Percentiles rank a stretch among this genome's conserved stretches.
Evolutionary conservation across 2,888 invertebrate genomes (phyloP).

Genomic region (Lithophane semibrunnea): DNA sequence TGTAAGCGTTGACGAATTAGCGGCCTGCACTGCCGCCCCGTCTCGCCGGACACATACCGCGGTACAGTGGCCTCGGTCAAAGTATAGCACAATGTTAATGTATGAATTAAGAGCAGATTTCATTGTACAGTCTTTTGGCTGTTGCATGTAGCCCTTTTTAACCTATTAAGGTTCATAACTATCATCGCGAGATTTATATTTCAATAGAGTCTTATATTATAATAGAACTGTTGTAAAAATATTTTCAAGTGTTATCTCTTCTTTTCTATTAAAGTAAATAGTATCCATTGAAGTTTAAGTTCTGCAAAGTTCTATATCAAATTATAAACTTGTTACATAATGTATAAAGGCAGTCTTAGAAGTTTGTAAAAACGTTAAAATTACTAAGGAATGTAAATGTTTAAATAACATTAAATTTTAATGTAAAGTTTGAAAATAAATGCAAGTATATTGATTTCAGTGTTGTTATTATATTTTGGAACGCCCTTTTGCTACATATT

Average conservation of each 20-base stretch:
- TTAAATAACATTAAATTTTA: slow-evolving; percentile 70
- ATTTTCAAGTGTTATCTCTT: background rate
- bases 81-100: background rate
- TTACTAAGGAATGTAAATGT: slow-evolving; percentile 69
- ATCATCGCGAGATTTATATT: background rate
- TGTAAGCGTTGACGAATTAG: too few relatives aligned
- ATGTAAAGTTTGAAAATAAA: slow-evolving; percentile 74
- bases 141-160: background rate
- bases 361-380: slow-evolving; percentile 67
- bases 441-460: slow-evolving; percentile 63
- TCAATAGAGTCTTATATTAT: background rate
- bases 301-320: slow-evolving; percentile 62
- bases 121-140: background rate
- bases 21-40: too few relatives aligned
- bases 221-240: slow-evolving; percentile 15
- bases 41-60: background rate
- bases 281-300: background rate
- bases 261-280: background rate
- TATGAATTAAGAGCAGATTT: background rate
- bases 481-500: background rate
- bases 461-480: slow-evolving; percentile 53
- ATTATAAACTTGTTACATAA: slow-evolving; percentile 56
- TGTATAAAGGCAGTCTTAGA: slow-evolving; percentile 66
- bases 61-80: background rate
- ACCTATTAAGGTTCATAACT: background rate